Base-by-base conservation (phyloP, 2,113 vertebrate species). In the Heptranchias perlo region DNA sequence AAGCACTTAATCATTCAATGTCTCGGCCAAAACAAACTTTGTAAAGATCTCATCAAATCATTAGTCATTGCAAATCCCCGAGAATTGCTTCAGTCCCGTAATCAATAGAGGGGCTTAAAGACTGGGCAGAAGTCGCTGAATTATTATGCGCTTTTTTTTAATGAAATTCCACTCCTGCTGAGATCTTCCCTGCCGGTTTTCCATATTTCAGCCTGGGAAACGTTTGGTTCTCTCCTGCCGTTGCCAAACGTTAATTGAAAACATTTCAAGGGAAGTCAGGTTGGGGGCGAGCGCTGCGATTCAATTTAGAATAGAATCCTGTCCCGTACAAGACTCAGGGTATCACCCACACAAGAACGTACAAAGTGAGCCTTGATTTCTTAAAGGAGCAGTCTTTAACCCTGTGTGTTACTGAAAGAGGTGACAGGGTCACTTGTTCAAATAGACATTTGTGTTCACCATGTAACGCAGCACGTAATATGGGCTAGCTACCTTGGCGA, bases 211-310 rank as follows among this genome's bases (percentile, higher is more conserved):
- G 97, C 98, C 98, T 98, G 98, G 98, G 98, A 98, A 98, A 98
- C 97, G 97, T 98, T 98, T 98, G 98, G 98, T 98, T 97, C 97
- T 98, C 98, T 98, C 98, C 97, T 97, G 98, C 97, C 62, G 0
- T 97, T 98, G 98, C 98, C 98, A 99, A 98, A 97, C 98, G 97
- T 98, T 98, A 98, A 99, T 98, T 98, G 98, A 98, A 99, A 99
- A 98, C 98, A 98, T 98, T 98, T 98, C 98, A 97, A 97, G 97
- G 97, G 98, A 98, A 98, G 98, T 98, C 97, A 96, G 97, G 97
- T 98, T 97, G 96, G 97, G 97, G 98, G 97, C 97, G 65, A 13
- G 65, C 28, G 73, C 52, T 69, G 64, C 52, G 65, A 95, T 25
- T 35, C 94, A 95, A 69, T 35, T 64, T 54, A 91, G 52, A 91